These are phyloP conservation scores for Protula sp. DNA, from an alignment of 2,888 invertebrate species.

Conservation along the genomic window DNA sequence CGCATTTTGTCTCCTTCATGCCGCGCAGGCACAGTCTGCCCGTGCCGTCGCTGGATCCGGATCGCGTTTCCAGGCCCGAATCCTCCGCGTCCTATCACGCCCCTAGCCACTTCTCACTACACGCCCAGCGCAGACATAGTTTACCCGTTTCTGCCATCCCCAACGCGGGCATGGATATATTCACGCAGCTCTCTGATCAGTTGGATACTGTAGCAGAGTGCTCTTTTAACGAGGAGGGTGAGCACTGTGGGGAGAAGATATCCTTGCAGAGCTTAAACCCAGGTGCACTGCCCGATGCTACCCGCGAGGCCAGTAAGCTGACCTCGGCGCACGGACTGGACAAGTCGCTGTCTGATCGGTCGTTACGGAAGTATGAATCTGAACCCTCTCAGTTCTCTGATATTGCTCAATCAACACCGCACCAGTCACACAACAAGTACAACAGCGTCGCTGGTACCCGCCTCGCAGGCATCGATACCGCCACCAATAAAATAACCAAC, in stretches of 20 bases:
- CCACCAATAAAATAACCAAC: too few species aligned
- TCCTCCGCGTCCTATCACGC: background rate
- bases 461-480: too few species aligned
- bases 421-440: too few species aligned
- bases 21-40: constrained; percentile 12
- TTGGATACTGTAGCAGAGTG: constrained; percentile 1
- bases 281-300: background rate
- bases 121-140: constrained; percentile 5
- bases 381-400: too few species aligned
- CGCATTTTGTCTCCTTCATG: too few species aligned
- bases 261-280: background rate
- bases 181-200: constrained; percentile 6
- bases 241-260: background rate
- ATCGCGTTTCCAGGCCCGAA: too few species aligned
- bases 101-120: background rate
- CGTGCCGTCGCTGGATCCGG: too few species aligned
- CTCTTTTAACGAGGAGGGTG: background rate
- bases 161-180: background rate
- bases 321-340: background rate
- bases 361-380: background rate
- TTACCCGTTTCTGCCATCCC: constrained; percentile 1
- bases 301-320: background rate
- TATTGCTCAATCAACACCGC: too few species aligned
- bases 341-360: background rate
- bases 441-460: too few species aligned